A percentile compares a stretch with the other conserved stretches of the same genome.
Evolutionary conservation across 2,888 invertebrate species (phyloP).

Genomic region (Mechanitis mazaeus): DNA sequence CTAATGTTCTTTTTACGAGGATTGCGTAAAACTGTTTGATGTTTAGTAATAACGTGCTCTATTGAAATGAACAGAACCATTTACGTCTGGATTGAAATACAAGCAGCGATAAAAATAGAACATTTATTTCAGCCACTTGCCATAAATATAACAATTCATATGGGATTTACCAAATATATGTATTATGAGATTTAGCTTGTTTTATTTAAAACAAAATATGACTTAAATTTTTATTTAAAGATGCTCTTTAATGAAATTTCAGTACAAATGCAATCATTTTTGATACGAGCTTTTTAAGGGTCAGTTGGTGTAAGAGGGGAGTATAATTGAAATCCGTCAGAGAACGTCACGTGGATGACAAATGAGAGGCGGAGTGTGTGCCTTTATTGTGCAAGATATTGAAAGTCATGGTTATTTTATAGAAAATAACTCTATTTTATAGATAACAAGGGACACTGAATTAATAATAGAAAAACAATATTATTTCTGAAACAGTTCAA

Average conservation of each 20-base stretch:
- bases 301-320: conserved; percentile 15
- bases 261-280: conserved; percentile 18
- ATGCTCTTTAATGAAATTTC: conserved; percentile 34
- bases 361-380: conserved; percentile 41
- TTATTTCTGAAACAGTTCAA: no score
- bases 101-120: conserved; percentile 25
- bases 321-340: conserved; percentile 62
- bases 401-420: conserved; percentile 20
- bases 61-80: conserved; percentile 26
- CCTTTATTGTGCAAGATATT: conserved; percentile 27
- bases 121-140: conserved; percentile 20
- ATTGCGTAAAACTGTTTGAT: conserved; percentile 52
- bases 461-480: no score
- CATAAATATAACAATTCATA: conserved; percentile 19
- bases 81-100: conserved; percentile 28
- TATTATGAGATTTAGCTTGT: neutral
- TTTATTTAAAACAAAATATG: neutral
- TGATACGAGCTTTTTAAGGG: conserved; percentile 29
- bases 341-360: conserved; percentile 48
- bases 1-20: conserved; percentile 63
- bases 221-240: neutral
- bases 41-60: conserved; percentile 41
- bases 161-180: neutral
- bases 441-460: no score
- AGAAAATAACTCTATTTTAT: neutral